Conservation (phyloP, 2,113 vertebrate species). For the Serilophus lunatus region DNA sequence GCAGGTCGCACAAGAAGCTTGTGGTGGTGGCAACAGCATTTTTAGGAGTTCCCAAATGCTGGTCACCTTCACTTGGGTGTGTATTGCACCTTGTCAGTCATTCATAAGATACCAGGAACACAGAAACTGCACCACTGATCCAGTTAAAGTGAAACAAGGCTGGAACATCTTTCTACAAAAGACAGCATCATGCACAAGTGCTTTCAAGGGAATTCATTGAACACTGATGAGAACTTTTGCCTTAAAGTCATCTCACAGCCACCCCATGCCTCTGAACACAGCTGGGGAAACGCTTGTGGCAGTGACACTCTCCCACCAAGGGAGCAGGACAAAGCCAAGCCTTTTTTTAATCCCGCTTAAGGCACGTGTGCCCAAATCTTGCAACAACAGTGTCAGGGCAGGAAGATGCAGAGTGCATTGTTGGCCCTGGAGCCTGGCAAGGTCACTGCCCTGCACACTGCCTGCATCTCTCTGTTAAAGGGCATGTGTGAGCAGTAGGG, state of each 20-base stretch:
- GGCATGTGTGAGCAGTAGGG: accelerated
- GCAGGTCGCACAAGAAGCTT: not conserved
- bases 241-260: not conserved
- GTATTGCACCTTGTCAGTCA: not conserved
- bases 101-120: accelerated
- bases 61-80: not conserved
- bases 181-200: accelerated
- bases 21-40: not conserved
- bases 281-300: not conserved
- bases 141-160: not conserved
- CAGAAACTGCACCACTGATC: not conserved
- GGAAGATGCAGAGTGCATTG: not conserved
- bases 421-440: accelerated
- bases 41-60: not conserved
- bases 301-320: not conserved
- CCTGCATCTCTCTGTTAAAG: not conserved
- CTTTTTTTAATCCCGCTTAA: not conserved
- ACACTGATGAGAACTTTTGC: accelerated
- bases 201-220: not conserved
- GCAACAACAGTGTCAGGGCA: not conserved
- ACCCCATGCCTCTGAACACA: accelerated
- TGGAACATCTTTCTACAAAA: not conserved
- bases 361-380: not conserved
- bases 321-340: not conserved
- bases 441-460: accelerated